phyloP scores from a whole-genome alignment of 2,113 vertebrate genomes.

The Sciurus niger region DNA sequence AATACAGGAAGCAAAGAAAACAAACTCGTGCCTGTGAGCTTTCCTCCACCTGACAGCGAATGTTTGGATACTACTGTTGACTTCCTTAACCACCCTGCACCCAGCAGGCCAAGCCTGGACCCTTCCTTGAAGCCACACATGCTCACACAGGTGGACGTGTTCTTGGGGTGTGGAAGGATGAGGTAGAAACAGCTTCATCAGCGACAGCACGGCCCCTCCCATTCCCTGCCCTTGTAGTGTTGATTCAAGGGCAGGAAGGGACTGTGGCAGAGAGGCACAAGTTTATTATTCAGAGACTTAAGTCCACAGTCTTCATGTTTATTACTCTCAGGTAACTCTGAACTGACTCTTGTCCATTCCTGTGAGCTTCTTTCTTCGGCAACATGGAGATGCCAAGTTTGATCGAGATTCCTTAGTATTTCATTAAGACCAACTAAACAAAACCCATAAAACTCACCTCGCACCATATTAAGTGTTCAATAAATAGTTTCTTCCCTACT shows the following conservation, averaged over 20 bases:
- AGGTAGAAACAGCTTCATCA: background rate
- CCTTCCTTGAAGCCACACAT: fast-evolving
- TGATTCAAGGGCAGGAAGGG: background rate
- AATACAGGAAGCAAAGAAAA: background rate
- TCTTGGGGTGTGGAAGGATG: background rate
- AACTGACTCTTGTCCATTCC: background rate
- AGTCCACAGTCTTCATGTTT: background rate
- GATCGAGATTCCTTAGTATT: background rate
- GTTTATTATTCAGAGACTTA: background rate
- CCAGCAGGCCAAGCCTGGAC: background rate
- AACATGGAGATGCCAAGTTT: background rate
- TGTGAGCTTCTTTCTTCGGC: background rate
- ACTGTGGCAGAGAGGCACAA: background rate
- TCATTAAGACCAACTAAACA: background rate
- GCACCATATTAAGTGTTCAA: background rate
- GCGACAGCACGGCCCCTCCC: background rate
- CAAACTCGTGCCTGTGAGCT: background rate
- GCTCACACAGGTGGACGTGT: background rate
- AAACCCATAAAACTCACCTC: background rate
- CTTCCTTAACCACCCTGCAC: background rate
- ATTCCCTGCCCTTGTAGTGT: background rate
- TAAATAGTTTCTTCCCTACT: background rate
- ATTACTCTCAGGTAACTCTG: background rate
- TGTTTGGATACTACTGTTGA: background rate
- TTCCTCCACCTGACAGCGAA: background rate